Evolutionary conservation across 2,888 invertebrate genomes (phyloP).

Genomic region (Eupithecia centaureata): DNA sequence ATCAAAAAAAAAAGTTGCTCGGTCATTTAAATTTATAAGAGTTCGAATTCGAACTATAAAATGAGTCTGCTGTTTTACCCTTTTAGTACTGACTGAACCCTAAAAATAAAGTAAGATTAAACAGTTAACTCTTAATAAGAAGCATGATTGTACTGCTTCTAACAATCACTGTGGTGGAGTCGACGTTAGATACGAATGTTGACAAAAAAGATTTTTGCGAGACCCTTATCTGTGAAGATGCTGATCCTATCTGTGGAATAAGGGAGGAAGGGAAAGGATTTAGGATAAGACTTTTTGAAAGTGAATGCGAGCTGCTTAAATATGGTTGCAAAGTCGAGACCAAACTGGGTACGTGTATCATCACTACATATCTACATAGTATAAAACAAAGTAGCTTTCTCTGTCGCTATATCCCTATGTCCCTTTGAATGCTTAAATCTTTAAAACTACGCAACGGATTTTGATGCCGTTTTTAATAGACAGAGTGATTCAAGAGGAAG

Average conservation of each 20-base stretch:
- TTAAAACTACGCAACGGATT: no score
- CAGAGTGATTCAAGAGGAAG: no score
- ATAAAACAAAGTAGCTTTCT: no score
- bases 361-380: no score
- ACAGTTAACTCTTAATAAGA: not conserved
- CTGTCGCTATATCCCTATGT: no score
- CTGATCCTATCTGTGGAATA: constrained; percentile 59
- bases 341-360: constrained; percentile 50
- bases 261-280: constrained; percentile 51
- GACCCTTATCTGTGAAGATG: constrained; percentile 51
- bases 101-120: not conserved
- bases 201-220: constrained; percentile 57
- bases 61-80: no score
- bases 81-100: no score
- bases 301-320: constrained; percentile 63
- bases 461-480: no score
- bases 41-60: no score
- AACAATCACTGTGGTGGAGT: not conserved
- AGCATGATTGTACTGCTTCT: constrained; percentile 19
- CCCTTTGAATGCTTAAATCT: no score
- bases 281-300: constrained; percentile 59
- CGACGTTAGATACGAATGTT: constrained; percentile 26
- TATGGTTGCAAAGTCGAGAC: constrained; percentile 61
- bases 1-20: no score
- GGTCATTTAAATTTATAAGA: no score